Base-by-base conservation (phyloP, 1,140 invertebrate species). In the Papilio machaon region DNA sequence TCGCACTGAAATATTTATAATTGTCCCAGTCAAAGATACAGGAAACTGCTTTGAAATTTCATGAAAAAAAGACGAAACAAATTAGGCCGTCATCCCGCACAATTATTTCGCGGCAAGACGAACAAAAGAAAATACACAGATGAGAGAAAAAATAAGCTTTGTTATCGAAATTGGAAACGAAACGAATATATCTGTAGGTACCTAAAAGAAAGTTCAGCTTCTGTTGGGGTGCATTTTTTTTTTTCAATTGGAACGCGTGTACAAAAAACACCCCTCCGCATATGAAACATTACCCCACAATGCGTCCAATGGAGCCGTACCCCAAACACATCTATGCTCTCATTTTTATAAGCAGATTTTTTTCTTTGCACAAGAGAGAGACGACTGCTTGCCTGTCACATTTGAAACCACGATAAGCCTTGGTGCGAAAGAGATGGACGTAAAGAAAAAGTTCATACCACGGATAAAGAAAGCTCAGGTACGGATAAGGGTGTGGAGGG, bases 381-480 rank as follows among this genome's bases (percentile, higher is more conserved):
- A 91, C 75, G 79, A 80, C 67, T 54, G 67, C 80, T 82, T 76
- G 54, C 79, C 81, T 86, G 87, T 87, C 85, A 86, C 87, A 81
- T 83, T 85, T 78, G 23, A 23, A 30, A 80, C 23, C 76, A 15
- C 19, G 64, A 81, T 79, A 80, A 15, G 10, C 4, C 15, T 30
- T 73, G 0, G 91, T 82, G 54, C n/a, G 89, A 94, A 81, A 84
- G 93, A 88, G 93, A 94, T 79, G 86, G 88, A 73, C 80, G 87
- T 85, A 91, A 90, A 89, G 87, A 91, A 93, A 93, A 93, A 92
- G 92, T 94, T 94, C 86, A 85, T 87, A 74, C 88, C 84, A 81
- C 85, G 91, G 91, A 94, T 94, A 93, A 94, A 94, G 92, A 94
- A 94, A 94, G 89, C 91, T 89, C 92, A 94, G 93, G 92, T 93